phyloP scores from a whole-genome alignment of 2,113 vertebrate genomes.

The Entelurus aequoreus region DNA sequence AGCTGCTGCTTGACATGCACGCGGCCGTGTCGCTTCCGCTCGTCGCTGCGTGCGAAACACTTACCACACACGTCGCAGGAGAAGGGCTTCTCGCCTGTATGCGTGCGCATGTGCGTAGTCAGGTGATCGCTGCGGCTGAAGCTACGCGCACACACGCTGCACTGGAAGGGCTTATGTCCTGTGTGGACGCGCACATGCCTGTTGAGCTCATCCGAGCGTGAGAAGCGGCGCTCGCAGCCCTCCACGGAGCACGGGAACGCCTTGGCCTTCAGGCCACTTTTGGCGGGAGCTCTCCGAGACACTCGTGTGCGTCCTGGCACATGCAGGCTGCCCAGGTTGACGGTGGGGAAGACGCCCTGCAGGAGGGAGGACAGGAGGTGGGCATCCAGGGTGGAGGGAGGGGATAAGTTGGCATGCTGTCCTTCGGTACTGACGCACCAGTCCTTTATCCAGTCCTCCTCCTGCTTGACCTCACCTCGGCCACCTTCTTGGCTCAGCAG shows the following conservation, averaged over 20 bases:
- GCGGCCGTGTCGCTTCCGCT: constrained; percentile 89
- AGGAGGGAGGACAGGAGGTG: constrained; percentile 58
- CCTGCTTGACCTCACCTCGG: constrained; percentile 61
- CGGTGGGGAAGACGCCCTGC: constrained; percentile 59
- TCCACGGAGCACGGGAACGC: constrained; percentile 85
- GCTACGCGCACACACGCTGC: constrained; percentile 86
- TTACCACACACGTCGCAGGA: constrained; percentile 93
- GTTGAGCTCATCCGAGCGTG: constrained; percentile 90
- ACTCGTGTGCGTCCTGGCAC: constrained; percentile 25
- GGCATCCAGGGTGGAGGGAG: constrained; percentile 53
- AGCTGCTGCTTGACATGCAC: constrained; percentile 87
- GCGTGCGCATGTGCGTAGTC: constrained; percentile 93
- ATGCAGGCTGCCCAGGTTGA: constrained; percentile 41
- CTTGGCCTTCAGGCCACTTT: constrained; percentile 71
- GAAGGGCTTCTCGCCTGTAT: constrained; percentile 94
- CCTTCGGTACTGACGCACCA: constrained; percentile 35
- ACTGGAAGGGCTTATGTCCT: constrained; percentile 96
- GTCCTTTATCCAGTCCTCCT: constrained; percentile 58
- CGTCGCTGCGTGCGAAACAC: constrained; percentile 87
- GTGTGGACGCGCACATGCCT: constrained; percentile 93
- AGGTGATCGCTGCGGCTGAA: constrained; percentile 98
- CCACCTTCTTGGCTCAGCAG: constrained; percentile 49
- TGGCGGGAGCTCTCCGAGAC: constrained; percentile 30
- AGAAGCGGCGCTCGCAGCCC: constrained; percentile 87
- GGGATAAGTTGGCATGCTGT: constrained; percentile 27